Percentiles rank a stretch among this genome's conserved stretches.
These are phyloP conservation scores for Mythimna vitellina DNA, from an alignment of 2,888 invertebrate genomes.

Conservation along the genomic window DNA sequence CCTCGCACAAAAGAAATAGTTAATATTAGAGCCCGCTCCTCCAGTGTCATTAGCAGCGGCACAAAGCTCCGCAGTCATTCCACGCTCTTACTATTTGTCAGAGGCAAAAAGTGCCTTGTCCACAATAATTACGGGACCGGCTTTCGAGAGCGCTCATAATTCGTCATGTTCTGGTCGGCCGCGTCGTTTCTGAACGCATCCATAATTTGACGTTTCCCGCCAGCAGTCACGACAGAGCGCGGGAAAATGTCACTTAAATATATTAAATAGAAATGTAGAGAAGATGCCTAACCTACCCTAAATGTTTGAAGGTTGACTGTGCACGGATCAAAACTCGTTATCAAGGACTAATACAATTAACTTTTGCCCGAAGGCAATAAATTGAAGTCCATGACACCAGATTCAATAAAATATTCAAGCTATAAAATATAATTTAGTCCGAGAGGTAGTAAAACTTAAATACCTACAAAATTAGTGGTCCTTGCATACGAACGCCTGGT, in stretches of 20 bases:
- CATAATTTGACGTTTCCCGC: slow-evolving; percentile 89
- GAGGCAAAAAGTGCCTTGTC: slow-evolving; percentile 90
- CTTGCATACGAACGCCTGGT: slow-evolving; percentile 13
- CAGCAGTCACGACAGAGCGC: slow-evolving; percentile 79
- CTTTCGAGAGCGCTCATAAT: slow-evolving; percentile 88
- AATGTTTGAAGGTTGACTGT: slow-evolving; percentile 32
- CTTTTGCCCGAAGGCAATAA: slow-evolving; percentile 25
- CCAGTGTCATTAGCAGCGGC: slow-evolving; percentile 89
- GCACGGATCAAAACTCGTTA: slow-evolving; percentile 28
- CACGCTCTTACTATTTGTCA: slow-evolving; percentile 89
- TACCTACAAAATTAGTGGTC: slow-evolving; percentile 18
- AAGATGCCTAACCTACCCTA: slow-evolving; percentile 51
- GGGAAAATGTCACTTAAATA: slow-evolving; percentile 73
- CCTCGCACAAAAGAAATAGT: slow-evolving; percentile 89
- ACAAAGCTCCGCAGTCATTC: slow-evolving; percentile 88
- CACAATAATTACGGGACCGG: slow-evolving; percentile 90
- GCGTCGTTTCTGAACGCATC: slow-evolving; percentile 86
- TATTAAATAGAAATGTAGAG: slow-evolving; percentile 23
- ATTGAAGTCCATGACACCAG: slow-evolving; percentile 23
- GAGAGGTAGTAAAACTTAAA: slow-evolving; percentile 34
- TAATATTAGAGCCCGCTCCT: slow-evolving; percentile 86
- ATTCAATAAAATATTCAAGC: slow-evolving; percentile 33
- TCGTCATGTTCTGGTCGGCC: slow-evolving; percentile 90
- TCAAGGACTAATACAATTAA: slow-evolving; percentile 25
- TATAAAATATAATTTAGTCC: slow-evolving; percentile 37